Evolutionary conservation across 2,888 invertebrate species (phyloP), one percentile per base, ranked within the genome.

Genomic region (Corbicula japonica): DNA sequence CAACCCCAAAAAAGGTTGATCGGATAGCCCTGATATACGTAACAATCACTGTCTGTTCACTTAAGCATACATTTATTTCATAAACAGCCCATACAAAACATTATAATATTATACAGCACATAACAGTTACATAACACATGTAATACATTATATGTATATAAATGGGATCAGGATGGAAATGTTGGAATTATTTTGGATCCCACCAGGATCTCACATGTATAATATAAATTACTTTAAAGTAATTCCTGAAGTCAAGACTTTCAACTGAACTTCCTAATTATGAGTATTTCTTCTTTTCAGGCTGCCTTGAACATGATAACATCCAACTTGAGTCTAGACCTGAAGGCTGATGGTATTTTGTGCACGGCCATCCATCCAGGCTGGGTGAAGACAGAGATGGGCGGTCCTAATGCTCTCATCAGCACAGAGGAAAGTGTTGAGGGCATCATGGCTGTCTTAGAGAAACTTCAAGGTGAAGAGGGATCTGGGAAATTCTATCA

Each of bases 381-480:
- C 1, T 98, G 98, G 98, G 97, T 98, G 5, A 95, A 96, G 91
- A 98, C 98, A 0, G 96, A 96, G 85, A 96, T 98, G 97, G 98
- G 98, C 2, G 98, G 98, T 4, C 93, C 95, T 41, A 96, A 95
- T 83, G 98, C 98, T 0, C 96, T 96, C 0, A 93, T 97, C 38
- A 95, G 96, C 66, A 94, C 97, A 1, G 95, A 96, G 30, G 95
- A 95, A 0, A 96, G 97, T 91, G 95, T 96, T 4, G 90, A 91
- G 0, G 95, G 95, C 23, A 96, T 98, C 73, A 93, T 97, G n/a
- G 93, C 95, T 8, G 96, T 96, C 1, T 93, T 98, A 54, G 90
- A 94, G 46, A 94, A 94, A 1, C 94, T 97, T 8, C 52, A 50
- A 23, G 94, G 95, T 30, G 95, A 96, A 82, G 90, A 94, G 6